Conservation (phyloP, 2,113 vertebrate species). For the rat (Rattus norvegicus) region GRCr8 NC_086021.1:122772501-122773000, state of each 20-base stretch:
- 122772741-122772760: neutral
- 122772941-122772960: neutral
- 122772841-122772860: neutral
- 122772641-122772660: neutral
- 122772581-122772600: neutral
- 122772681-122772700: conserved; percentile 31
- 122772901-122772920: neutral
- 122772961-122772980: neutral
- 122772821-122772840: neutral
- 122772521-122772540: neutral
- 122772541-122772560: neutral
- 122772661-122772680: conserved; percentile 60
- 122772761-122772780: neutral
- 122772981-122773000: no score
- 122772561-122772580: neutral
- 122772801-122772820: no score
- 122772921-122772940: neutral
- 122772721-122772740: neutral
- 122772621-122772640: neutral
- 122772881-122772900: neutral
- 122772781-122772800: neutral
- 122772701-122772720: conserved; percentile 28
- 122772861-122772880: neutral
- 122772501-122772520: neutral
- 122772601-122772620: neutral